Conservation (phyloP, 2,797 vertebrate species). For the Rhincodon typus region DNA sequence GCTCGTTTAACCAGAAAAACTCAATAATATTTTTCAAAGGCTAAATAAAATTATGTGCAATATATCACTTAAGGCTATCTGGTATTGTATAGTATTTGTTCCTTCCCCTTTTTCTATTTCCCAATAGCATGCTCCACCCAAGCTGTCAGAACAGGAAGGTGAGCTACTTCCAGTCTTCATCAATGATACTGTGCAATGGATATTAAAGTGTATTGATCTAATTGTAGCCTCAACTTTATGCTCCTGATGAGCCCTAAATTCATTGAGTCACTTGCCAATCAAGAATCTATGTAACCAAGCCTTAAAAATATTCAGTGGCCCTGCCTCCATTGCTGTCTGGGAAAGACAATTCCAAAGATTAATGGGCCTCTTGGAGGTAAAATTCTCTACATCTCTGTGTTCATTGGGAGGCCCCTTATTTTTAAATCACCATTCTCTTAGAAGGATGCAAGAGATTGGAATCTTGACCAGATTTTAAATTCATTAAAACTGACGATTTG, state of each 20-base stretch:
- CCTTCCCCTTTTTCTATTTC: constrained; percentile 30
- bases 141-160: constrained; percentile 1
- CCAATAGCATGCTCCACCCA: background rate
- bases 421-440: background rate
- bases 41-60: background rate
- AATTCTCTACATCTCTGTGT: too few relatives aligned
- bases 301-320: too few relatives aligned
- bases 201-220: background rate
- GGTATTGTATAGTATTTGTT: background rate
- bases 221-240: too few relatives aligned
- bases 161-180: too few relatives aligned
- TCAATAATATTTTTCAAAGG: background rate
- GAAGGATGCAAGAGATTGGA: background rate
- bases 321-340: too few relatives aligned
- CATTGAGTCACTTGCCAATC: too few relatives aligned
- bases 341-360: too few relatives aligned
- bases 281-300: too few relatives aligned
- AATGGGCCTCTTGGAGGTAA: too few relatives aligned
- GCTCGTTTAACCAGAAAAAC: background rate
- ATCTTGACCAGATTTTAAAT: background rate
- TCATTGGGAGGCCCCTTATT: too few relatives aligned
- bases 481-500: background rate
- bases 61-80: background rate
- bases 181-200: background rate
- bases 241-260: too few relatives aligned